Percentiles rank a stretch among this genome's conserved stretches.
Evolutionary conservation across 2,888 invertebrate species (phyloP).

Genomic region (Meganola albula): DNA sequence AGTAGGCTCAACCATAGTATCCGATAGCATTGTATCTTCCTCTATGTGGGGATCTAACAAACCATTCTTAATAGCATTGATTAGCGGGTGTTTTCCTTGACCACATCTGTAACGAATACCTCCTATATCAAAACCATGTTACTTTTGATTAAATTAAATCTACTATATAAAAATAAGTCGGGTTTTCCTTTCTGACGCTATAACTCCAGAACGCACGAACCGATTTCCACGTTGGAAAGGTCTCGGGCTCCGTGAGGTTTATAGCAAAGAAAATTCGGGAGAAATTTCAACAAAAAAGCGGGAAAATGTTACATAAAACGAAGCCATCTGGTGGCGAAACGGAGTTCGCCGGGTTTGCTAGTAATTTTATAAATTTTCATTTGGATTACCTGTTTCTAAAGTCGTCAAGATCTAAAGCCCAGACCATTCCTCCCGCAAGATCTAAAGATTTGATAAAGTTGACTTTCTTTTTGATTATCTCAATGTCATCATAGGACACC

Average conservation of each 20-base stretch:
- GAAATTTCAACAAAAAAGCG: no score
- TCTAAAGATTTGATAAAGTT: slow-evolving; percentile 85
- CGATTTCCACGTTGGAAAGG: no score
- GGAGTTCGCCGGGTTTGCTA: no score
- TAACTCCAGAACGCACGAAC: no score
- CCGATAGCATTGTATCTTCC: slow-evolving; percentile 32
- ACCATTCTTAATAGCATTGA: slow-evolving; percentile 85
- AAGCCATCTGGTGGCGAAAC: no score
- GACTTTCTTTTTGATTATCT: slow-evolving; percentile 87
- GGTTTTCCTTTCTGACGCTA: no score
- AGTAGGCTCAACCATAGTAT: slow-evolving; percentile 39
- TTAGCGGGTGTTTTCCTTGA: slow-evolving; percentile 87
- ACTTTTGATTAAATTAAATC: neutral
- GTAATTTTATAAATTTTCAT: neutral
- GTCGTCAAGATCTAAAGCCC: slow-evolving; percentile 94
- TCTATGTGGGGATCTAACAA: slow-evolving; percentile 71
- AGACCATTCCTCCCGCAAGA: slow-evolving; percentile 93
- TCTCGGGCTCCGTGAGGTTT: no score
- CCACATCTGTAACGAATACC: slow-evolving; percentile 81
- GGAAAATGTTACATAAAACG: no score
- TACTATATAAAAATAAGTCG: no score
- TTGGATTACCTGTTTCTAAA: slow-evolving; percentile 79
- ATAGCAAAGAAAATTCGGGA: no score
- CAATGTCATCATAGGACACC: slow-evolving; percentile 92
- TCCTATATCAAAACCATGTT: no score